Evolutionary conservation across 2,797 vertebrate species (phyloP).

Genomic region (Megaceryle alcyon): DNA sequence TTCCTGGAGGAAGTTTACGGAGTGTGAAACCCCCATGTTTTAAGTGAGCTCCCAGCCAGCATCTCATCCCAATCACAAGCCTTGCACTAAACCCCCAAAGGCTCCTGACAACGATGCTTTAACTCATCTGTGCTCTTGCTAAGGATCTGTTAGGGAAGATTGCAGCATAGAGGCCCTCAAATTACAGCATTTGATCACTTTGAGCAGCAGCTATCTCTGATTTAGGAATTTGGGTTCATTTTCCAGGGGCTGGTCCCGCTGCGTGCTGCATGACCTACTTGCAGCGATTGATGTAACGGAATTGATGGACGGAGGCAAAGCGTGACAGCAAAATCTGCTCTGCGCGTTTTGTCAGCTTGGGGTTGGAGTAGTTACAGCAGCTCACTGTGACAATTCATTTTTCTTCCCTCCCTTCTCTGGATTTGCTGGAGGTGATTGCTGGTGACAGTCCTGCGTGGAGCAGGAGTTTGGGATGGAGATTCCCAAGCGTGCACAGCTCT

Average conservation of each 20-base stretch:
- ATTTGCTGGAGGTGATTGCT: background rate
- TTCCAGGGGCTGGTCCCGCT: constrained; percentile 17
- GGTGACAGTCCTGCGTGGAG: background rate
- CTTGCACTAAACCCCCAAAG: background rate
- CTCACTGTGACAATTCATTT: background rate
- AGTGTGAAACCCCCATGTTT: background rate
- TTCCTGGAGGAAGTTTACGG: background rate
- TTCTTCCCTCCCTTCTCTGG: background rate
- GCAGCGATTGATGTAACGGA: background rate
- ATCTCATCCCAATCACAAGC: background rate
- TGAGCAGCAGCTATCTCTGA: background rate
- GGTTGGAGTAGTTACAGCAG: background rate
- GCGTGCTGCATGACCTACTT: constrained; percentile 33
- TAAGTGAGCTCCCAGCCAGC: background rate
- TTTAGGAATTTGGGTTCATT: constrained; percentile 44
- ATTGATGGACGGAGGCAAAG: constrained; percentile 15
- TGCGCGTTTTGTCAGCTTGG: background rate
- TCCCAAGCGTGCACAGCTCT: background rate
- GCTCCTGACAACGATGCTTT: background rate
- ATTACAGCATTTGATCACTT: background rate
- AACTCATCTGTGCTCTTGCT: background rate
- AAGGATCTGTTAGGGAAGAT: background rate
- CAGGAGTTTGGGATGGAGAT: background rate
- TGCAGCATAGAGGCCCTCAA: background rate
- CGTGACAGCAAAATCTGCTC: constrained; percentile 39